Conservation (phyloP, 2,797 vertebrate species). For the Bryconaethiops microstoma region DNA sequence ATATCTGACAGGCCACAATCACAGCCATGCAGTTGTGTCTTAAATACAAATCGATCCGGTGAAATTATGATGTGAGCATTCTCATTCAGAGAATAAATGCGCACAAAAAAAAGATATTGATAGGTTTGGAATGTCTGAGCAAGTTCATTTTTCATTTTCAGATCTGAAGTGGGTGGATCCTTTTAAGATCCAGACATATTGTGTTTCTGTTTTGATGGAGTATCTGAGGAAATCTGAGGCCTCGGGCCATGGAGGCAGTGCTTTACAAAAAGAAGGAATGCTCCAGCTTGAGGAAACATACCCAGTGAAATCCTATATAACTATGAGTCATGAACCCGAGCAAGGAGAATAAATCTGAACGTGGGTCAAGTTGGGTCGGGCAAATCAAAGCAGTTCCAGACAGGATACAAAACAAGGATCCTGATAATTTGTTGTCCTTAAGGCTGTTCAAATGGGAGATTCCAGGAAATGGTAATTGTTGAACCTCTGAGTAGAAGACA, state of each 20-base stretch:
- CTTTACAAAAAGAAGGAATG: not conserved
- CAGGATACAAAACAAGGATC: not conserved
- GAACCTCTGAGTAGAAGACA: not conserved
- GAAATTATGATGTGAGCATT: slow-evolving; percentile 14
- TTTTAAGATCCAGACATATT: not conserved
- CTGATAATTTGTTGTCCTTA: not conserved
- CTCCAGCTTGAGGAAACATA: not conserved
- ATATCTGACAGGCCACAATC: slow-evolving; percentile 24
- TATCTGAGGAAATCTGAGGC: not conserved
- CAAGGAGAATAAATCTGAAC: not conserved
- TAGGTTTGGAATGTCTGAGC: not conserved
- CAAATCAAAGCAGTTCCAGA: slow-evolving; percentile 7
- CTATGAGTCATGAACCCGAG: not conserved
- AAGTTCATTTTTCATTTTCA: not conserved
- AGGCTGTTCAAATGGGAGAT: not conserved
- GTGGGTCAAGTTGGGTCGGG: slow-evolving; percentile 8
- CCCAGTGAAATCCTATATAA: slow-evolving; percentile 14
- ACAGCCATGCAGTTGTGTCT: not conserved
- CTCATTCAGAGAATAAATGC: slow-evolving; percentile 10
- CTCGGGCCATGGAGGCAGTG: not conserved
- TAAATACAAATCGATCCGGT: slow-evolving; percentile 18
- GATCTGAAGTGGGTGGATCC: not conserved
- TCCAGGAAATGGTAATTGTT: not conserved
- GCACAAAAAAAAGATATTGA: slow-evolving; percentile 2
- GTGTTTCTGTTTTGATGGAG: not conserved